phyloP scores from a whole-genome alignment of 2,888 invertebrate genomes.

The Calameuta filiformis region DNA sequence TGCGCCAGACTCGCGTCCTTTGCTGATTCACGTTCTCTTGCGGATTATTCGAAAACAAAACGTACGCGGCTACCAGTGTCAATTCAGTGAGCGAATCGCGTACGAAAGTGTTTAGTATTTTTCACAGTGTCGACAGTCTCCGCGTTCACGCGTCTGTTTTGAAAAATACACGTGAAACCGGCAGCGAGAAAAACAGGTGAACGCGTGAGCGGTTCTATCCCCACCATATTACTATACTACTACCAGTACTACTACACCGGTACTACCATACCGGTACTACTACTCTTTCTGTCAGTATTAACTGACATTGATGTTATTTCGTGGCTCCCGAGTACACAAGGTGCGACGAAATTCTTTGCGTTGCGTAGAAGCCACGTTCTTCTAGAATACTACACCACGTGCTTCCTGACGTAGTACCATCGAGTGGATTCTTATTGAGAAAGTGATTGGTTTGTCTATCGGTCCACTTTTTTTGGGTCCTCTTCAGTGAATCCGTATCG shows the following conservation, averaged over 20 bases:
- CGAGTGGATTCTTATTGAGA: neutral
- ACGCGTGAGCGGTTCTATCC: conserved; percentile 21
- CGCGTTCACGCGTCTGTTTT: neutral
- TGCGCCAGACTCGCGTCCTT: neutral
- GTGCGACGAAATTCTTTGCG: neutral
- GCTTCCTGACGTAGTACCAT: neutral
- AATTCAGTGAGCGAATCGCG: neutral
- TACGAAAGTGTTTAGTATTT: neutral
- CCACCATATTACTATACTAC: neutral
- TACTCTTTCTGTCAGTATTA: neutral
- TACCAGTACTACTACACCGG: neutral
- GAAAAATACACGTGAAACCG: conserved; percentile 12
- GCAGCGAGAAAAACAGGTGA: conserved; percentile 29
- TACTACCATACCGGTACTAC: neutral
- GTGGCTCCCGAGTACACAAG: neutral
- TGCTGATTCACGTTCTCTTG: neutral
- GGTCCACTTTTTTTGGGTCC: neutral
- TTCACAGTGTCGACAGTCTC: neutral
- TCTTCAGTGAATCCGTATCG: neutral
- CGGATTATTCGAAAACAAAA: neutral
- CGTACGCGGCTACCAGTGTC: neutral
- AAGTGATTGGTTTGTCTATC: neutral
- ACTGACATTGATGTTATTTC: neutral
- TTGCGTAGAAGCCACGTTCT: neutral
- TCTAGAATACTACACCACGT: neutral